Conservation (phyloP, 2,113 vertebrate genomes). For the Montifringilla adamsi region DNA sequence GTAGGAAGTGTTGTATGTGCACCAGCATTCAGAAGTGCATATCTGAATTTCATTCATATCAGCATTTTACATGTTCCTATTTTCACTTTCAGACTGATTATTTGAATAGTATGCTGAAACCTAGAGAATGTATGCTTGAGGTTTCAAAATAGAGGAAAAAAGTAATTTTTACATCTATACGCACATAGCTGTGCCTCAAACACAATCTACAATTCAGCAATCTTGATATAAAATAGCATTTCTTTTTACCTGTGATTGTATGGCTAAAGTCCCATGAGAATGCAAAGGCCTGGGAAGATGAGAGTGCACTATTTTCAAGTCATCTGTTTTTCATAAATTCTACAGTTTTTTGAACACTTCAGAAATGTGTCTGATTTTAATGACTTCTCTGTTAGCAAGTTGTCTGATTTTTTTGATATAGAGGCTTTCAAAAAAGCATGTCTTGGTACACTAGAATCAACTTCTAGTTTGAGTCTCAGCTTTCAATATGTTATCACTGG, state of each 20-base stretch:
- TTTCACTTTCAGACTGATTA: constrained; percentile 6
- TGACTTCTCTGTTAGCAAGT: not conserved
- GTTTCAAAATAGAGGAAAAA: not conserved
- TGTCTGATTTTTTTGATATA: not conserved
- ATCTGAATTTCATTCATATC: constrained; percentile 28
- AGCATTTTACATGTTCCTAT: not conserved
- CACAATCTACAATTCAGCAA: not conserved
- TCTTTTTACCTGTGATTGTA: not conserved
- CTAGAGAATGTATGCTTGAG: constrained; percentile 5
- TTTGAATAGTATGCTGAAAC: constrained; percentile 5
- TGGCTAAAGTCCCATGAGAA: not conserved
- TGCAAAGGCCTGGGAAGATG: not conserved
- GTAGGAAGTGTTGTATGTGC: constrained; percentile 44
- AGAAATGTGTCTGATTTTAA: not conserved
- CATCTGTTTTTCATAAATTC: not conserved
- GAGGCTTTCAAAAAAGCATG: not conserved
- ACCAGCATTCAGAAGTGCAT: constrained; percentile 50
- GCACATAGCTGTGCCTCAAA: not conserved
- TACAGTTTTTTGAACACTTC: not conserved
- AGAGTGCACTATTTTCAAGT: not conserved
- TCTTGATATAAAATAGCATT: not conserved
- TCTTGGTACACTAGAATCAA: not conserved
- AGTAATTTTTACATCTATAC: not conserved
- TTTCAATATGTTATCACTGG: not conserved
- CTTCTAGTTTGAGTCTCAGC: not conserved